Percentiles rank a stretch among this genome's conserved stretches.
Evolutionary conservation across 2,888 invertebrate genomes (phyloP).

Genomic region (Leptinotarsa tumamoca): DNA sequence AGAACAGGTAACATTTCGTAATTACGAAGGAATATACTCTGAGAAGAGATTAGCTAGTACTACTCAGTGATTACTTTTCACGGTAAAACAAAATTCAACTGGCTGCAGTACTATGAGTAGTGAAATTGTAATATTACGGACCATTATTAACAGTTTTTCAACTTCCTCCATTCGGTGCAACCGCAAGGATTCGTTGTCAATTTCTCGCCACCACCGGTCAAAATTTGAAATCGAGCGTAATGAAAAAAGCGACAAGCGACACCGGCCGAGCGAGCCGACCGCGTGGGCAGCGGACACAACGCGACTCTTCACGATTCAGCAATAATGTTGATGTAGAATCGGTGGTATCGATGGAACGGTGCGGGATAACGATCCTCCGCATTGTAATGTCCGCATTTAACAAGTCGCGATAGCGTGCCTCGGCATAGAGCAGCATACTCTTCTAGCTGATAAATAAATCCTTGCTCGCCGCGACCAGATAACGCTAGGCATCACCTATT

Average conservation of each 20-base stretch:
- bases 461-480: constrained; percentile 60
- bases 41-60: too few species aligned
- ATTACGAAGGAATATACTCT: too few species aligned
- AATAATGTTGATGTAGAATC: constrained; percentile 67
- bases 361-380: constrained; percentile 66
- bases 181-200: too few species aligned
- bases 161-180: too few species aligned
- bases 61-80: too few species aligned
- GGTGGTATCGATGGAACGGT: constrained; percentile 64
- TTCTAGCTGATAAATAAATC: constrained; percentile 63
- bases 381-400: constrained; percentile 67
- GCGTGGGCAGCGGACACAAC: constrained; percentile 62
- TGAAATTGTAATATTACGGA: too few species aligned
- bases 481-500: constrained; percentile 62
- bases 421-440: constrained; percentile 52
- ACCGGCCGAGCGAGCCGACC: constrained; percentile 33
- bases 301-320: constrained; percentile 66
- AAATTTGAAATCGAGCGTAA: constrained; percentile 3
- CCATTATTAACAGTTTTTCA: too few species aligned
- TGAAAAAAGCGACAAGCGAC: constrained; percentile 46
- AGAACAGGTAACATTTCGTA: too few species aligned
- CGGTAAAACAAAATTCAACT: too few species aligned
- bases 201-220: background rate
- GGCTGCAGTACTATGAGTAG: too few species aligned
- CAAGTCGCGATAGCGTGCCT: constrained; percentile 63